Evolutionary conservation across 2,797 vertebrate species (phyloP), one percentile per base, ranked within the genome.

Genomic region (Lepilemur ruficaudatus): DNA sequence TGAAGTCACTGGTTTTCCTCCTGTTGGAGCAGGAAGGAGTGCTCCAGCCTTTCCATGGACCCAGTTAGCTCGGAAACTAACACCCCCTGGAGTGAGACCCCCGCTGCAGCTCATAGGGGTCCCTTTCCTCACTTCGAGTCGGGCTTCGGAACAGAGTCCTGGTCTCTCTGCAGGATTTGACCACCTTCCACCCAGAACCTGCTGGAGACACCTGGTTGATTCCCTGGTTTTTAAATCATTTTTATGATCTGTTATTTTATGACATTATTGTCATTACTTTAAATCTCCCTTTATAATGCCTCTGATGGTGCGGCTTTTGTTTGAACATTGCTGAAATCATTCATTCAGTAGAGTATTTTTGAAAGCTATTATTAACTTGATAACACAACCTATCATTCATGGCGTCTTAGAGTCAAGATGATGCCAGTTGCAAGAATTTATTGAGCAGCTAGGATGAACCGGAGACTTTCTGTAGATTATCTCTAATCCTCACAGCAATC

Each of bases 331-430:
- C 91, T 50, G 75, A 92, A 94, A 76, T 57, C 67, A 30, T 95
- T 87, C 73, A 89, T 80, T 92, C 23, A 12, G 20, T 7, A 55
- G 76, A 70, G 75, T 80, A 20, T 61, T 93, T 96, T 65, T 84
- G 48, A 94, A 95, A 95, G 85, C 61, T 70, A 25, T 76, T 96
- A 87, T 78, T 93, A 94, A 92, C 92, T 94, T 87, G 89, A 57
- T 95, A 83, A 43, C 78, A 89, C 65, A 93, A 78, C 91, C 78
- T 70, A 84, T 73, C 92, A 91, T 96, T 35, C 67, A 0, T 79
- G 65, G 65, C 28, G 18, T 88, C 81, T 92, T 61, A 67, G 55
- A 90, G 28, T 73, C 72, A 30, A 67, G 67, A 41, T 48, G 57
- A 87, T 63, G 81, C 80, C 52, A 73, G 65, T 25, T 50, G 41